phyloP scores from a whole-genome alignment of 2,888 invertebrate species.

The Drosophila seclusa region DNA sequence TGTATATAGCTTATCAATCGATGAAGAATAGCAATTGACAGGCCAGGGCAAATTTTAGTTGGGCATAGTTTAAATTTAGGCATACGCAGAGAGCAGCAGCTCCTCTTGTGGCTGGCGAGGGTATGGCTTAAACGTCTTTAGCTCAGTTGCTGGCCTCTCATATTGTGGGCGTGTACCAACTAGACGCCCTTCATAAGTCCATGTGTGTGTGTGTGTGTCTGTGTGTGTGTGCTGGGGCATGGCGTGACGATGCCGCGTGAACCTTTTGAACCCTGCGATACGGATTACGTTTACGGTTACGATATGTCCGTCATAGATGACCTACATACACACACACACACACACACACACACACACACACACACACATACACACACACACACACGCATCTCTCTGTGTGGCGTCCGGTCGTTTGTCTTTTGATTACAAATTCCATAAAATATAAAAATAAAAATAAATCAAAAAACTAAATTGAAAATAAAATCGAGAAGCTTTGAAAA shows the following conservation, averaged over 20 bases:
- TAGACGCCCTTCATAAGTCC: constrained; percentile 6
- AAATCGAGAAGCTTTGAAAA: constrained; percentile 37
- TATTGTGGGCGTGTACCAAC: constrained; percentile 27
- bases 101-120: not conserved
- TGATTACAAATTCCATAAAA: constrained; percentile 65
- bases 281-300: constrained; percentile 56
- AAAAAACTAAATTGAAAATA: constrained; percentile 26
- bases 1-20: too few species aligned
- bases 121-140: constrained; percentile 11
- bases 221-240: constrained; percentile 32
- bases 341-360: constrained; percentile 14
- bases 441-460: constrained; percentile 10
- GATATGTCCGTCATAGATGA: constrained; percentile 69
- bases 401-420: constrained; percentile 53
- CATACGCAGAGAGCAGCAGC: not conserved
- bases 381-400: constrained; percentile 1
- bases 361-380: constrained; percentile 6
- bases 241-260: constrained; percentile 58
- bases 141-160: constrained; percentile 19
- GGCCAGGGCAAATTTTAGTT: not conserved
- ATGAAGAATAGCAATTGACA: not conserved
- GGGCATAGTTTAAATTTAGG: not conserved
- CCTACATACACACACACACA: constrained; percentile 50
- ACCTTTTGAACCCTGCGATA: constrained; percentile 61
- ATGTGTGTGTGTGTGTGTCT: constrained; percentile 12